Conservation (phyloP, 2,888 invertebrate genomes). For the Caenorhabditis angaria region DNA sequence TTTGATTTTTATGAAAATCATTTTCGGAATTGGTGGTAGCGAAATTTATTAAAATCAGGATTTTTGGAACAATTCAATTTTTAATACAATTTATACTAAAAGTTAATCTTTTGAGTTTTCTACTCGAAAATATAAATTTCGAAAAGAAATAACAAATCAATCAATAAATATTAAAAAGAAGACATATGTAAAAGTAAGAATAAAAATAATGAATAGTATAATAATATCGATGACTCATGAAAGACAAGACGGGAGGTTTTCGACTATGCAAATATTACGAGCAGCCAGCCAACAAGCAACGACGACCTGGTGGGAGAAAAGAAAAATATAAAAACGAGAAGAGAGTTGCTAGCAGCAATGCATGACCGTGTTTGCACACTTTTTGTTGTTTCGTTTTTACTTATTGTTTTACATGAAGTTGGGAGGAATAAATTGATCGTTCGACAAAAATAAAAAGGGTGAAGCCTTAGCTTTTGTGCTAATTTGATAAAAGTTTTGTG, state of each 20-base stretch:
- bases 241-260: background rate
- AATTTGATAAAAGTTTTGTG: too few species aligned
- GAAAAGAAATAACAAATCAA: background rate
- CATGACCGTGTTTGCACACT: background rate
- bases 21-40: too few species aligned
- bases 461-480: too few species aligned
- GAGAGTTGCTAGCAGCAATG: background rate
- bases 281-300: background rate
- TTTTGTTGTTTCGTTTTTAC: background rate
- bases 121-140: background rate
- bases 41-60: too few species aligned
- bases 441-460: too few species aligned
- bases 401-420: too few species aligned
- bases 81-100: background rate
- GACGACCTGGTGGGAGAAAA: background rate
- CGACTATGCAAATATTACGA: slow-evolving; percentile 7
- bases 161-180: background rate
- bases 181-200: background rate
- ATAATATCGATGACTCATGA: slow-evolving; percentile 9
- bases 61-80: too few species aligned
- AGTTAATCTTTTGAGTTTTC: too few species aligned
- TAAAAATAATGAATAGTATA: background rate
- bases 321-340: background rate
- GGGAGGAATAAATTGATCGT: too few species aligned
- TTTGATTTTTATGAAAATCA: too few species aligned